These are phyloP conservation scores for Alloscopus bannaensis DNA, from an alignment of 2,888 invertebrate genomes.

Conservation along the genomic window DNA sequence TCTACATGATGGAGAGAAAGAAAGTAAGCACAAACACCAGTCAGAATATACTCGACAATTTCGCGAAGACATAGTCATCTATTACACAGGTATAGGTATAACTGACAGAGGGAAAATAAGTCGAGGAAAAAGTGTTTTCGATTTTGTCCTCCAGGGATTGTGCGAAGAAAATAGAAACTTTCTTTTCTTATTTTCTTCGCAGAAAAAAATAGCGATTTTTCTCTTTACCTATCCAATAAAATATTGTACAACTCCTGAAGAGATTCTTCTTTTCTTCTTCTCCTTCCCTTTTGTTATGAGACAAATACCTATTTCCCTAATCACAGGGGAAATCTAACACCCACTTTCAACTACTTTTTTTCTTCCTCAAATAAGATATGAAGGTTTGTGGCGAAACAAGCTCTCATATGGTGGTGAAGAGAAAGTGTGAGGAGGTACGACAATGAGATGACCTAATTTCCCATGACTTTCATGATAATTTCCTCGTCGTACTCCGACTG, in stretches of 20 bases:
- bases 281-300: slow-evolving; percentile 53
- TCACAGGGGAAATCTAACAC: slow-evolving; percentile 62
- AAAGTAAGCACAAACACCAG: slow-evolving; percentile 8
- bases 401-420: too few species aligned
- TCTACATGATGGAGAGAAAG: slow-evolving; percentile 7
- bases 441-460: slow-evolving; percentile 30
- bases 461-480: too few species aligned
- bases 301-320: slow-evolving; percentile 63
- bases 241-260: slow-evolving; percentile 46
- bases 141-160: slow-evolving; percentile 63
- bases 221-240: slow-evolving; percentile 54
- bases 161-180: slow-evolving; percentile 59
- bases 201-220: slow-evolving; percentile 56
- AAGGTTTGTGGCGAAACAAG: slow-evolving; percentile 36
- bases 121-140: slow-evolving; percentile 50
- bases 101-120: slow-evolving; percentile 3
- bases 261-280: slow-evolving; percentile 29
- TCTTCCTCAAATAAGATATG: slow-evolving; percentile 39
- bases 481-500: too few species aligned
- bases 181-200: slow-evolving; percentile 42
- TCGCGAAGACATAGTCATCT: too few species aligned
- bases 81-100: not conserved
- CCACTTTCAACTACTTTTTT: slow-evolving; percentile 44
- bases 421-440: too few species aligned
- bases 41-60: not conserved